phyloP scores from a whole-genome alignment of 1,140 invertebrate genomes.

The Paramacrobiotus metropolitanus region DNA sequence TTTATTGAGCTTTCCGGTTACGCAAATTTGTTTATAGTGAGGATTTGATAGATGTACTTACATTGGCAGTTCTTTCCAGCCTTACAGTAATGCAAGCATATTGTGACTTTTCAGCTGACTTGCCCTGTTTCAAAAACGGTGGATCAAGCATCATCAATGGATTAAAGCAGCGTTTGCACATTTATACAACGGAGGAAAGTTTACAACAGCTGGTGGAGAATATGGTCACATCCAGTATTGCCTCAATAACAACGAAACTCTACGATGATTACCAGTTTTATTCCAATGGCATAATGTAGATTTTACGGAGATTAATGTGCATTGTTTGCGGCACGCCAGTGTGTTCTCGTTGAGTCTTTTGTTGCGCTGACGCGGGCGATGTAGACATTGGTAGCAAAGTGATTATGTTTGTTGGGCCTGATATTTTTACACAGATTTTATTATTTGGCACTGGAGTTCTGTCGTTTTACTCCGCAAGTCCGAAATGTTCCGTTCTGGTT shows the following conservation, averaged over 20 bases:
- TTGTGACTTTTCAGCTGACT: conserved; percentile 41
- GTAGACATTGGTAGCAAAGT: too few relatives aligned
- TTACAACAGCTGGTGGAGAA: conserved; percentile 68
- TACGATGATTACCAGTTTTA: conserved; percentile 99
- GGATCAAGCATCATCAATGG: conserved; percentile 54
- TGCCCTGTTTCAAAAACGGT: conserved; percentile 81
- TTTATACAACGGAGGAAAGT: conserved; percentile 81
- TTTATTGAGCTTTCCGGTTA: too few relatives aligned
- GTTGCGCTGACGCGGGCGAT: neutral
- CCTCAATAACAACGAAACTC: conserved; percentile 85
- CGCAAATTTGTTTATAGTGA: too few relatives aligned
- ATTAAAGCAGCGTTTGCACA: conserved; percentile 74
- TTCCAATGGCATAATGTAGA: conserved; percentile 71
- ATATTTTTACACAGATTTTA: too few relatives aligned
- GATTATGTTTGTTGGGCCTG: too few relatives aligned
- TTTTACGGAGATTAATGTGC: neutral
- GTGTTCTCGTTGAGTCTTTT: neutral
- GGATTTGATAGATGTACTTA: too few relatives aligned
- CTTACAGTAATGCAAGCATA: neutral
- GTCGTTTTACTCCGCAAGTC: too few relatives aligned
- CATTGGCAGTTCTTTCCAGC: neutral
- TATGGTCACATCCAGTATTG: conserved; percentile 73
- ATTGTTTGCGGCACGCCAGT: neutral
- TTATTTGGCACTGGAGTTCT: too few relatives aligned
- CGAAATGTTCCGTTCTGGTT: too few relatives aligned